Evolutionary conservation across 2,888 invertebrate genomes (phyloP).

Genomic region (Dryadula phaetusa): DNA sequence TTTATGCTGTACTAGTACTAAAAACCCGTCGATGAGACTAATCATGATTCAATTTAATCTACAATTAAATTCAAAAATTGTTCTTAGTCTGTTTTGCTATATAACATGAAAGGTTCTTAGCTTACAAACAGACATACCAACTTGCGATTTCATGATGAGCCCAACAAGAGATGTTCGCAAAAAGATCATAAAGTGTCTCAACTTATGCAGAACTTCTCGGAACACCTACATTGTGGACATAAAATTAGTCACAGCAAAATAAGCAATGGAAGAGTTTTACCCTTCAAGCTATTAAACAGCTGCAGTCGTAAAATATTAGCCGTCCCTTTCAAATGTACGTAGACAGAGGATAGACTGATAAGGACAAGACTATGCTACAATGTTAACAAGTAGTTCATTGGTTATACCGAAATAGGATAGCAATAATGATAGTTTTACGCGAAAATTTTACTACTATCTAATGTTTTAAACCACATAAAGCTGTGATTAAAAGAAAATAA

Average conservation of each 20-base stretch:
- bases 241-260: slow-evolving; percentile 80
- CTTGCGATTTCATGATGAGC: slow-evolving; percentile 8
- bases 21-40: too few relatives aligned
- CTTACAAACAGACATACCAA: slow-evolving; percentile 5
- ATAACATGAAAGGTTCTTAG: neutral
- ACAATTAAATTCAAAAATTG: neutral
- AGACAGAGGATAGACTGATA: slow-evolving; percentile 49
- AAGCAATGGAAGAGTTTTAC: slow-evolving; percentile 74
- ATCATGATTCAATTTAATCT: too few relatives aligned
- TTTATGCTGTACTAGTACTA: too few relatives aligned
- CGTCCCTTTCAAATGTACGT: slow-evolving; percentile 53
- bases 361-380: slow-evolving; percentile 64
- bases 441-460: slow-evolving; percentile 47
- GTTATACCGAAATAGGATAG: slow-evolving; percentile 70
- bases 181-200: slow-evolving; percentile 51
- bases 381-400: slow-evolving; percentile 62
- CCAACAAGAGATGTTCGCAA: slow-evolving; percentile 37
- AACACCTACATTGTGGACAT: slow-evolving; percentile 61
- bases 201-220: slow-evolving; percentile 57
- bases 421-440: slow-evolving; percentile 59
- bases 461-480: slow-evolving; percentile 27
- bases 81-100: neutral
- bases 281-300: slow-evolving; percentile 69
- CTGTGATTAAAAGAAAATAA: slow-evolving; percentile 8
- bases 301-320: slow-evolving; percentile 69